These are phyloP conservation scores for Stenopsyche tienmushanensis DNA, from an alignment of 1,140 invertebrate genomes.

Conservation along the genomic window DNA sequence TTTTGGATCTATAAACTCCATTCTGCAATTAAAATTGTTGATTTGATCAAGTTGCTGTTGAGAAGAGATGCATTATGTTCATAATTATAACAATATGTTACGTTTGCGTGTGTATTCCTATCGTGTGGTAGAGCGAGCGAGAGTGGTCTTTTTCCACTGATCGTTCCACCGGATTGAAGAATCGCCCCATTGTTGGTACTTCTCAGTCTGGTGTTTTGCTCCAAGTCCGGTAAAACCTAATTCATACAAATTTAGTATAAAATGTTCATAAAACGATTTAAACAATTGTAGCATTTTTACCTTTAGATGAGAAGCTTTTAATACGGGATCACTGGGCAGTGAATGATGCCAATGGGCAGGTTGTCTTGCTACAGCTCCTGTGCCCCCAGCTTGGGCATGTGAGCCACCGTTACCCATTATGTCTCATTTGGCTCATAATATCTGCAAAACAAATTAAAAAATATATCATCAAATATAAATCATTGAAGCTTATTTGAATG, in stretches of 20 bases:
- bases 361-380: conserved; percentile 17
- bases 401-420: conserved; percentile 39
- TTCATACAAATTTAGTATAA: neutral
- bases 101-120: conserved; percentile 10
- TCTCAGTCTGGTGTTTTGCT: conserved; percentile 62
- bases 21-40: conserved; percentile 28
- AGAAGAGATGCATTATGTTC: too few relatives aligned
- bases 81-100: too few relatives aligned
- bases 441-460: conserved; percentile 25
- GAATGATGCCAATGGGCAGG: conserved; percentile 39
- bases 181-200: conserved; percentile 78
- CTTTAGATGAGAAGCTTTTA: conserved; percentile 39
- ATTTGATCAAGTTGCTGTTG: neutral
- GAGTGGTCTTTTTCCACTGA: conserved; percentile 62
- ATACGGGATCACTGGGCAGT: conserved; percentile 34
- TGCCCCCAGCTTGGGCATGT: conserved; percentile 13
- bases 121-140: conserved; percentile 42
- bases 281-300: conserved; percentile 8
- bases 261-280: neutral
- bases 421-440: conserved; percentile 20
- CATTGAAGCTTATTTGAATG: too few relatives aligned
- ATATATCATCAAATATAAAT: neutral
- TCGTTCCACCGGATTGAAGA: conserved; percentile 74
- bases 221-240: conserved; percentile 68
- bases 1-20: conserved; percentile 39